Conservation (phyloP, 2,113 vertebrate species). For the Fregetta grallaria region DNA sequence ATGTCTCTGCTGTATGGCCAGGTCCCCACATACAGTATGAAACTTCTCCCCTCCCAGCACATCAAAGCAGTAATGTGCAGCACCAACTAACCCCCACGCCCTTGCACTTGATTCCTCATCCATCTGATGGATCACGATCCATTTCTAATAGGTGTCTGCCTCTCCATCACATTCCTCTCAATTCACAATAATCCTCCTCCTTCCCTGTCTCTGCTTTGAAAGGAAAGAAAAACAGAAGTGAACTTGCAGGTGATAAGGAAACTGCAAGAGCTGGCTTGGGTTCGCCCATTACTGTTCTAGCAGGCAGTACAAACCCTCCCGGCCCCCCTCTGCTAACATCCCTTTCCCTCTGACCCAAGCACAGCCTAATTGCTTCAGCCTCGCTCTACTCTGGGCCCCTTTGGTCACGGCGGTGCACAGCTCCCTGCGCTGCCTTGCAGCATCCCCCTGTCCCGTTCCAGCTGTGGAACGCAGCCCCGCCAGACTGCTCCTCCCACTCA, state of each 20-base stretch:
- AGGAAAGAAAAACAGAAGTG: not conserved
- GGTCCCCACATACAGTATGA: not conserved
- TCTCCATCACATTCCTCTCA: not conserved
- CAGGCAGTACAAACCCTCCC: not conserved
- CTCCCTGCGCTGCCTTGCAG: not conserved
- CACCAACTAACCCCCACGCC: not conserved
- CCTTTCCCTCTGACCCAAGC: not conserved
- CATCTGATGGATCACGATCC: not conserved
- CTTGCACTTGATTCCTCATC: not conserved
- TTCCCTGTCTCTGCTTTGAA: not conserved
- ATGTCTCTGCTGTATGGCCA: not conserved
- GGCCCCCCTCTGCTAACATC: not conserved
- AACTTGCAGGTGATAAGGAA: not conserved
- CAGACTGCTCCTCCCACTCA: not conserved
- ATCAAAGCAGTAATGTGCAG: not conserved
- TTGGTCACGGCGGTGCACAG: rapidly evolving
- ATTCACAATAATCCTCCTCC: not conserved
- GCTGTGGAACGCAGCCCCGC: not conserved
- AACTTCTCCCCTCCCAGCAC: not conserved
- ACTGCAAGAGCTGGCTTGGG: not conserved
- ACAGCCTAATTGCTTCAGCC: not conserved
- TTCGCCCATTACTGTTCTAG: not conserved
- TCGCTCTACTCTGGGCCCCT: not conserved
- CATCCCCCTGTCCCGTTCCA: not conserved
- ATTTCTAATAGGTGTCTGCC: not conserved